Evolutionary conservation across 2,888 invertebrate species (phyloP), one percentile per base, ranked within the genome.

Genomic region (Sinopyrophorus schimmeli): DNA sequence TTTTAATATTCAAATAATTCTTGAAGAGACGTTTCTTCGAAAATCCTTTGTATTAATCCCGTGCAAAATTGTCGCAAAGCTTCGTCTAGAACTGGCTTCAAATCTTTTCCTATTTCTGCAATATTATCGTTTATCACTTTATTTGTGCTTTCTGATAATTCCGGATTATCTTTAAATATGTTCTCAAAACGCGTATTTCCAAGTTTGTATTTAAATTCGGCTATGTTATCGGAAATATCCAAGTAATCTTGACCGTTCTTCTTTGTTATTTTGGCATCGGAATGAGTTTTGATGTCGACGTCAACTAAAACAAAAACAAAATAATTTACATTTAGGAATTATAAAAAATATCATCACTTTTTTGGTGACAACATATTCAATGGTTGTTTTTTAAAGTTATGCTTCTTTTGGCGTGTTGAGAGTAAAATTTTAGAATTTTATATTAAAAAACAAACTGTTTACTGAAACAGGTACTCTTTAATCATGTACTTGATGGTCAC

Each of bases 221-320:
- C n/a, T 7, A 4, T 2, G 1, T 7, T 48, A 10, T 50, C 42
- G 24, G 55, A 48, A 9, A 58, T 16, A n/a, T 28, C 38, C 28
- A 57, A 44, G 17, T 52, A 55, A 3, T 54, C 39, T 40, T 59
- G 43, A 0, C 55, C 56, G 31, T 53, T 37, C 23, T 41, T 47
- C 9, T 15, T 41, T 7, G 47, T 44, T 17, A 39, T 43, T 12
- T 49, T 43, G 1, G 54, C 50, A 6, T 6, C 16, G 16, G 47
- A 15, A 5, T 60, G 68, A 1, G 73, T 66, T 30, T 65, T 66
- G 0, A 68, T 69, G 37, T 72, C 65, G 1, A 72, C 70, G 46
- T 76, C 68, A 2, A 74, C 77, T 77, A 54, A 5, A 61, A 59
- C 14, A 40, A 54, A 54, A n/a, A 7, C 3, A 24, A 23, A 23